phyloP scores from a whole-genome alignment of 2,797 vertebrate species.

The Stomatorhinus walkeri region DNA sequence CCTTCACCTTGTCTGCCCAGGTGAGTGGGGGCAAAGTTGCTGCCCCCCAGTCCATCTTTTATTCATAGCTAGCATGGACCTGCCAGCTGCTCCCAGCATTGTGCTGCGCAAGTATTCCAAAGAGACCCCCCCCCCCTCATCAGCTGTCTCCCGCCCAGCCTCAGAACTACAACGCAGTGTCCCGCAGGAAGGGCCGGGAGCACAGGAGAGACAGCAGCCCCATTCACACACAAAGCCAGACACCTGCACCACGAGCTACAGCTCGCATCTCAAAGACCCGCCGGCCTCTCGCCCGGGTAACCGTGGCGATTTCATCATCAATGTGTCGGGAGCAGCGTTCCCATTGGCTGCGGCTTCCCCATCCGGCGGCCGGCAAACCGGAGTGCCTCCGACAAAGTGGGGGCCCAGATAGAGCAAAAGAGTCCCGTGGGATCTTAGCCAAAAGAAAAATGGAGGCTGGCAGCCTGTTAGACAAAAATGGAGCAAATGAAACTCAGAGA shows the following conservation, averaged over 20 bases:
- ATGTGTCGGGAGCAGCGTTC: background rate
- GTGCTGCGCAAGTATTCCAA: background rate
- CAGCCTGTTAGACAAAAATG: background rate
- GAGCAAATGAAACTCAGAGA: background rate
- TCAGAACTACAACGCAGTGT: background rate
- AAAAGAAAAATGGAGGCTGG: background rate
- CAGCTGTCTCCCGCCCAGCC: background rate
- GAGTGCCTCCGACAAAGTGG: background rate
- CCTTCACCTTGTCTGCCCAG: background rate
- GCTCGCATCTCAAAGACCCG: background rate
- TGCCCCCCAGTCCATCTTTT: background rate
- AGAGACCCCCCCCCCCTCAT: background rate
- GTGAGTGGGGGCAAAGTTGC: too few species aligned
- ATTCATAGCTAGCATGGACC: background rate
- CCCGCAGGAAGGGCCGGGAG: background rate
- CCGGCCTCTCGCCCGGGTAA: background rate
- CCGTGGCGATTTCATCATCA: background rate
- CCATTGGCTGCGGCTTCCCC: background rate
- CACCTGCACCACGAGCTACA: background rate
- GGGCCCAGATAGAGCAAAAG: background rate
- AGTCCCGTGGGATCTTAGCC: background rate
- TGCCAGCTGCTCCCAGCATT: background rate
- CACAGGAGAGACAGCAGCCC: background rate
- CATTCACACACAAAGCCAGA: background rate
- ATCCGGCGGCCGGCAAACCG: background rate